Evolutionary conservation across 2,113 vertebrate genomes (phyloP).

Genomic region (Ceyx margarethae): DNA sequence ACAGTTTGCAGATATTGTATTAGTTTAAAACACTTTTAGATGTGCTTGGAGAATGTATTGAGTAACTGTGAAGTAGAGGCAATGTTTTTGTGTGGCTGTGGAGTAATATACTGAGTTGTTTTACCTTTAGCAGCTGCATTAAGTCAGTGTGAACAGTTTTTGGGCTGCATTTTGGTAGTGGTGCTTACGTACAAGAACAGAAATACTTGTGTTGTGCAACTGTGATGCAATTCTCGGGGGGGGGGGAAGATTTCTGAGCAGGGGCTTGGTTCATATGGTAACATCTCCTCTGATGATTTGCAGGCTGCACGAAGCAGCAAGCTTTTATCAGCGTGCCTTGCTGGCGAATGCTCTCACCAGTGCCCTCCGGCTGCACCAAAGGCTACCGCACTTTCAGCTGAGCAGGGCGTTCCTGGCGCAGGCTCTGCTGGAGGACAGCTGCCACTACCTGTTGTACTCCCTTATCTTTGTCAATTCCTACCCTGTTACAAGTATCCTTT

Average conservation of each 20-base stretch:
- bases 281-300: constrained; percentile 68
- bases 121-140: not conserved
- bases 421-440: constrained; percentile 96
- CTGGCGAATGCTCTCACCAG: constrained; percentile 96
- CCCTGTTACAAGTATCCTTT: constrained; percentile 98
- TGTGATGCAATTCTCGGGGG: constrained; percentile 74
- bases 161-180: not conserved
- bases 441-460: constrained; percentile 96
- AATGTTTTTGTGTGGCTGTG: not conserved
- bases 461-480: constrained; percentile 99
- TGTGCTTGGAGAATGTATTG: not conserved
- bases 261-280: constrained; percentile 59
- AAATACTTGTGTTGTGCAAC: constrained; percentile 26
- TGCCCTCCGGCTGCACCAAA: constrained; percentile 92
- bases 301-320: constrained; percentile 92
- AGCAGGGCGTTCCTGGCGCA: constrained; percentile 92
- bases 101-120: not conserved
- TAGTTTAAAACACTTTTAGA: not conserved
- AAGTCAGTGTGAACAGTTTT: not conserved
- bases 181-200: not conserved
- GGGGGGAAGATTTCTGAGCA: constrained; percentile 35
- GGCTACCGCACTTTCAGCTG: constrained; percentile 92
- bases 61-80: not conserved
- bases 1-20: not conserved
- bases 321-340: constrained; percentile 96